Percentiles rank a stretch among this genome's conserved stretches.
These are phyloP conservation scores for Hemicrepidius hirtus DNA, from an alignment of 2,888 invertebrate genomes.

Conservation along the genomic window DNA sequence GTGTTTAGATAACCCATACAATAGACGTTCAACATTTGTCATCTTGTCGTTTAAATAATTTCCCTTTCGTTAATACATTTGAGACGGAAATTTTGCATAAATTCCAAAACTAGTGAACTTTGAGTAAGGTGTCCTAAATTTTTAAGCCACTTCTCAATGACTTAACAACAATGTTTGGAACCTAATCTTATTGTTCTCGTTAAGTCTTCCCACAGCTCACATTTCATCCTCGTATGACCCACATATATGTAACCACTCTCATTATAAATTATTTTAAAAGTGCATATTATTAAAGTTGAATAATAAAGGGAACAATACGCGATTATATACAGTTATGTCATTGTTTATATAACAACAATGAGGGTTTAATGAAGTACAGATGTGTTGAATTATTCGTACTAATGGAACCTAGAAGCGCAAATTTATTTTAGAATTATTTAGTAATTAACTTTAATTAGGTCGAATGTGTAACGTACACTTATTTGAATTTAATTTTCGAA, in stretches of 20 bases:
- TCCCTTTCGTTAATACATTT: too few species aligned
- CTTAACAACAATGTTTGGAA: background rate
- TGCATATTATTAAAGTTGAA: conserved; percentile 8
- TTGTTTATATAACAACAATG: conserved; percentile 22
- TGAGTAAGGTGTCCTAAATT: too few species aligned
- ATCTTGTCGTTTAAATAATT: too few species aligned
- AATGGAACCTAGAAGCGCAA: background rate
- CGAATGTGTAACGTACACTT: background rate
- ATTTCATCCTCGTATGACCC: conserved; percentile 18
- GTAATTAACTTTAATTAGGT: conserved; percentile 4
- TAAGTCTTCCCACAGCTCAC: conserved; percentile 15
- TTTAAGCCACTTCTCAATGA: too few species aligned
- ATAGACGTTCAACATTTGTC: too few species aligned
- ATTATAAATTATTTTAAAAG: background rate
- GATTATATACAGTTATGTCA: conserved; percentile 26
- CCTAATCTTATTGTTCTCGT: background rate
- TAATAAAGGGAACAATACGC: conserved; percentile 6
- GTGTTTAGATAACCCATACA: too few species aligned
- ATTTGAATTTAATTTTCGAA: background rate
- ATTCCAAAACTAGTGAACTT: too few species aligned
- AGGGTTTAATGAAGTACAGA: conserved; percentile 19
- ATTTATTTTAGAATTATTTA: conserved; percentile 7
- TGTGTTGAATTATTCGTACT: background rate
- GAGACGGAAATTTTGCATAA: too few species aligned
- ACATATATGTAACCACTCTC: conserved; percentile 18